Evolutionary conservation across 1,140 invertebrate genomes (phyloP).

Genomic region (Nautilus pompilius): DNA sequence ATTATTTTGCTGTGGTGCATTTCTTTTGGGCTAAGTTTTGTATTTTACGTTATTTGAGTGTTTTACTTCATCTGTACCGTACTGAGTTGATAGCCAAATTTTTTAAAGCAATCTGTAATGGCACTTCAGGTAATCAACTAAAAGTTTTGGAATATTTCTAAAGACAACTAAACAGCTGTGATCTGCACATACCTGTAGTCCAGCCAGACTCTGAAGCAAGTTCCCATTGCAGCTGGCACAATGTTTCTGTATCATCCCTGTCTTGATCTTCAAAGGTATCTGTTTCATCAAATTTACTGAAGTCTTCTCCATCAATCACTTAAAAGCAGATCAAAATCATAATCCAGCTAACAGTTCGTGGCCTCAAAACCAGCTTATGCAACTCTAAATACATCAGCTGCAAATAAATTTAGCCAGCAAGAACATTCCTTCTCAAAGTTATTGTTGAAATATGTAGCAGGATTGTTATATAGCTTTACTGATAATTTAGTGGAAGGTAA

Average conservation of each 20-base stretch:
- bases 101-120: not conserved
- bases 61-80: too few relatives aligned
- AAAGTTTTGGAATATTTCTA: not conserved
- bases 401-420: too few relatives aligned
- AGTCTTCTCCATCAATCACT: slow-evolving; percentile 44
- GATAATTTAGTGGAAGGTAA: too few relatives aligned
- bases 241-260: slow-evolving; percentile 29
- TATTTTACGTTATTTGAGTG: too few relatives aligned
- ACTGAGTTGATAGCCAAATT: not conserved
- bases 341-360: too few relatives aligned
- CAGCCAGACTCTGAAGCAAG: slow-evolving; percentile 40
- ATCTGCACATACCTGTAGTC: slow-evolving; percentile 28
- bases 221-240: slow-evolving; percentile 40
- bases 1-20: too few relatives aligned
- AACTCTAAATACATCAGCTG: too few relatives aligned
- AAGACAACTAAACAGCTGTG: not conserved
- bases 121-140: not conserved
- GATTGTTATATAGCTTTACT: too few relatives aligned
- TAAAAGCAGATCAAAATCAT: slow-evolving; percentile 3
- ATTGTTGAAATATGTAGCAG: too few relatives aligned
- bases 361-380: not conserved
- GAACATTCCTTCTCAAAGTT: too few relatives aligned
- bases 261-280: slow-evolving; percentile 10
- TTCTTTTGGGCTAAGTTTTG: too few relatives aligned
- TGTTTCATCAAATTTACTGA: slow-evolving; percentile 28